Evolutionary conservation across 2,113 vertebrate genomes (phyloP).

Genomic region (Varanus komodoensis): DNA sequence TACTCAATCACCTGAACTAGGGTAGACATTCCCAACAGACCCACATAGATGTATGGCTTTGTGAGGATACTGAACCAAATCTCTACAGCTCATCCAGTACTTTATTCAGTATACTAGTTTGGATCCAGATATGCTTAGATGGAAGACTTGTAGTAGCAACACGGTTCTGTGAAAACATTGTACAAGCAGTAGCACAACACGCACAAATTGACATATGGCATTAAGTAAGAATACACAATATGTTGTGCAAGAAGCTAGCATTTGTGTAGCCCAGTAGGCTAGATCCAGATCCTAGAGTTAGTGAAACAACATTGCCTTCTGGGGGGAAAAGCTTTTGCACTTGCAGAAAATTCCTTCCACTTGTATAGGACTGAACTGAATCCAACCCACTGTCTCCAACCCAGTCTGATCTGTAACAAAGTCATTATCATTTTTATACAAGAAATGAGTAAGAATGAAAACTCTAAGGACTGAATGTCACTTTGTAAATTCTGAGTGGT

Average conservation of each 20-base stretch:
- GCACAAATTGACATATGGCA: no score
- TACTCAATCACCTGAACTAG: neutral
- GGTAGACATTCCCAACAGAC: neutral
- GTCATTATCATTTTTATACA: neutral
- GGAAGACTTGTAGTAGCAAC: no score
- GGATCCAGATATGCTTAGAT: no score
- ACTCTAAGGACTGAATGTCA: neutral
- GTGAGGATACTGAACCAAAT: neutral
- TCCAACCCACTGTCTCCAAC: neutral
- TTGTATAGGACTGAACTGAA: no score
- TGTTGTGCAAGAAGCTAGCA: no score
- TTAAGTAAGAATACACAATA: no score
- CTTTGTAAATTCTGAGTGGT: neutral
- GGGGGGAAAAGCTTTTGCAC: neutral
- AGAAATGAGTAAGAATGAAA: neutral
- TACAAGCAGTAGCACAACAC: no score
- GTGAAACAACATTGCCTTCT: no score
- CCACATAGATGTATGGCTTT: neutral
- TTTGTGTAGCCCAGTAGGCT: no score
- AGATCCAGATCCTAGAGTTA: no score
- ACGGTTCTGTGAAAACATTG: no score
- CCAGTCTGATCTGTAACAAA: neutral
- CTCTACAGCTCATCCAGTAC: neutral
- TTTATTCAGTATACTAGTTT: neutral
- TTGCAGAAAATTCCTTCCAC: no score